phyloP scores from a whole-genome alignment of 2,888 invertebrate genomes.

The Oscheius myriophilus region DNA sequence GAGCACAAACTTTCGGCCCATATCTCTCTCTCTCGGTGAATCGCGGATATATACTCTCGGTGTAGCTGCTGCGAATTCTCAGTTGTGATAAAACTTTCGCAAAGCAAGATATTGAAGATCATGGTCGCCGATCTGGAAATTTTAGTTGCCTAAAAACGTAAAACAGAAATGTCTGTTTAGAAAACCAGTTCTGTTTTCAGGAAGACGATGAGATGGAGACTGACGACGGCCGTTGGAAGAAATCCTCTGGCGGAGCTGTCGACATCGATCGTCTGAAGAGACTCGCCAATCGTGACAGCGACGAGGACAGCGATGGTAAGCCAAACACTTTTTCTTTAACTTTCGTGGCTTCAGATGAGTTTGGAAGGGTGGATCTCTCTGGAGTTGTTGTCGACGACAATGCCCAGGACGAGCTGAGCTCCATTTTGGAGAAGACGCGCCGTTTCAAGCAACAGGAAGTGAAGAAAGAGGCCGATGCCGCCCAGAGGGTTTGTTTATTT shows the following conservation, averaged over 20 bases:
- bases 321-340: no score
- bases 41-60: no score
- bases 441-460: conserved; percentile 44
- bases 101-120: no score
- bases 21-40: no score
- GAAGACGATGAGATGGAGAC: conserved; percentile 30
- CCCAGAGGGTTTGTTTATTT: conserved; percentile 5
- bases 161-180: no score
- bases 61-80: no score
- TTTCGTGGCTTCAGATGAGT: conserved; percentile 46
- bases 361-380: conserved; percentile 55
- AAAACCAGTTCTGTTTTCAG: background rate
- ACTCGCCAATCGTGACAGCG: conserved; percentile 38
- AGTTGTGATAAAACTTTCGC: no score
- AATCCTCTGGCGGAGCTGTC: conserved; percentile 43
- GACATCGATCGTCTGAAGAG: conserved; percentile 48
- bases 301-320: conserved; percentile 51
- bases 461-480: conserved; percentile 21
- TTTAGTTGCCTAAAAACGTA: no score
- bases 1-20: no score
- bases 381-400: conserved; percentile 68
- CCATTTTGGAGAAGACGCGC: conserved; percentile 60
- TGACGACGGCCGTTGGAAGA: conserved; percentile 41
- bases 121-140: no score
- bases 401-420: conserved; percentile 63